A percentile compares a stretch with the other conserved stretches of the same genome.
Evolutionary conservation across 2,797 vertebrate species (phyloP).

Genomic region (Muraenolepis orangiensis): DNA sequence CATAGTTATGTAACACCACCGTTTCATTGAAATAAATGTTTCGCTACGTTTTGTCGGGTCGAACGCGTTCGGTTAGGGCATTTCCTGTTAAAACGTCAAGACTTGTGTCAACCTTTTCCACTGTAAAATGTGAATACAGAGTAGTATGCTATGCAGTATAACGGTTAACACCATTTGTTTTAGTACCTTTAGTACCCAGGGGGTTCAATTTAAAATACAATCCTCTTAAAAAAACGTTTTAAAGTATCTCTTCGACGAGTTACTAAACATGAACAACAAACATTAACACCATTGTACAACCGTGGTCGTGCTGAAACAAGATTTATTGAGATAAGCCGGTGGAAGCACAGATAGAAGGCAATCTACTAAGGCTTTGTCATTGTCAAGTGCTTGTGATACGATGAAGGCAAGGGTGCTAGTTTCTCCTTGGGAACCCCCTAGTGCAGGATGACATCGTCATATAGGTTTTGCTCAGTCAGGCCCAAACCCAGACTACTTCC

Average conservation of each 20-base stretch:
- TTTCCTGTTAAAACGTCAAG: too few relatives aligned
- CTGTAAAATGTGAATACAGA: too few relatives aligned
- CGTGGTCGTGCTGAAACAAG: not conserved
- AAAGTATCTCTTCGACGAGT: not conserved
- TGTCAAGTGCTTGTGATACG: slow-evolving; percentile 1
- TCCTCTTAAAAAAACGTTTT: not conserved
- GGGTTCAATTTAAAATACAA: not conserved
- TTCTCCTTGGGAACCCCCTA: not conserved
- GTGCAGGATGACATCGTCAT: not conserved
- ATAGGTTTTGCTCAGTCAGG: rapidly evolving
- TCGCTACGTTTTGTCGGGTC: too few relatives aligned
- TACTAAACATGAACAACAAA: not conserved
- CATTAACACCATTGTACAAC: too few relatives aligned
- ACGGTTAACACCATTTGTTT: not conserved
- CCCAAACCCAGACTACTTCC: slow-evolving; percentile 71
- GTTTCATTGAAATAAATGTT: too few relatives aligned
- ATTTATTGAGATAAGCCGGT: slow-evolving; percentile 42
- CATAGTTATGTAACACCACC: too few relatives aligned
- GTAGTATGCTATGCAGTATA: not conserved
- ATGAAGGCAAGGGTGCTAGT: not conserved
- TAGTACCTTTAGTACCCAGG: not conserved
- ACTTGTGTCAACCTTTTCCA: too few relatives aligned
- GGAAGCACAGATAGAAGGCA: not conserved
- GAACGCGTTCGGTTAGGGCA: too few relatives aligned
- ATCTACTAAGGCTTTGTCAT: slow-evolving; percentile 1